Percentiles rank a stretch among this genome's conserved stretches.
Evolutionary conservation across 1,140 invertebrate genomes (phyloP).

Genomic region (Ceratosolen solmsi): DNA sequence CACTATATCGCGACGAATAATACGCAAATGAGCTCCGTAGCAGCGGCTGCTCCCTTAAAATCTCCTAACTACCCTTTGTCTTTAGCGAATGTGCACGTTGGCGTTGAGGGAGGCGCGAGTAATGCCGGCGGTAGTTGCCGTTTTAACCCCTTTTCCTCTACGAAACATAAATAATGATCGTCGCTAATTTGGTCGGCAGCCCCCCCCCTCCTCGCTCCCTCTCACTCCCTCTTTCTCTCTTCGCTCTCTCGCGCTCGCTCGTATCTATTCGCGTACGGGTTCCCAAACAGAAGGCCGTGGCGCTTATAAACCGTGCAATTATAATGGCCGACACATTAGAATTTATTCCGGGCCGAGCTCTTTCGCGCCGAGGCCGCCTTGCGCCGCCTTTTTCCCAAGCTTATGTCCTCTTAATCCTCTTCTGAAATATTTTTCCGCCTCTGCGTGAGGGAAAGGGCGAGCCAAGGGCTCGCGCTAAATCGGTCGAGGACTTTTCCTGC

Average conservation of each 20-base stretch:
- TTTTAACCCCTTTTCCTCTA: constrained; percentile 71
- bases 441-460: not conserved
- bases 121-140: constrained; percentile 55
- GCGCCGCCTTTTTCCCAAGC: constrained; percentile 70
- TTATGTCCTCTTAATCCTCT: constrained; percentile 70
- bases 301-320: constrained; percentile 71
- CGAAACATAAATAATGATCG: constrained; percentile 74
- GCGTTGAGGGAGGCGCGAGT: constrained; percentile 40
- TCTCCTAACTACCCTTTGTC: constrained; percentile 67
- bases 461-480: constrained; percentile 51
- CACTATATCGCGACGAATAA: constrained; percentile 47
- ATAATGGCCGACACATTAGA: constrained; percentile 73
- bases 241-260: not conserved
- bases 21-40: constrained; percentile 18
- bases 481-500: constrained; percentile 62
- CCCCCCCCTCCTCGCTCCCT: not conserved
- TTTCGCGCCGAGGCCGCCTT: constrained; percentile 27
- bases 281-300: no score
- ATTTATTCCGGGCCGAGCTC: constrained; percentile 67
- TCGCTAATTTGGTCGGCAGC: constrained; percentile 70
- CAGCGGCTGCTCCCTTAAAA: constrained; percentile 51
- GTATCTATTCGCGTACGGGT: no score
- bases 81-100: constrained; percentile 61
- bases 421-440: constrained; percentile 66
- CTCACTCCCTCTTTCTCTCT: no score